Base-by-base conservation (phyloP, 2,113 vertebrate species). In the Martes martes region DNA sequence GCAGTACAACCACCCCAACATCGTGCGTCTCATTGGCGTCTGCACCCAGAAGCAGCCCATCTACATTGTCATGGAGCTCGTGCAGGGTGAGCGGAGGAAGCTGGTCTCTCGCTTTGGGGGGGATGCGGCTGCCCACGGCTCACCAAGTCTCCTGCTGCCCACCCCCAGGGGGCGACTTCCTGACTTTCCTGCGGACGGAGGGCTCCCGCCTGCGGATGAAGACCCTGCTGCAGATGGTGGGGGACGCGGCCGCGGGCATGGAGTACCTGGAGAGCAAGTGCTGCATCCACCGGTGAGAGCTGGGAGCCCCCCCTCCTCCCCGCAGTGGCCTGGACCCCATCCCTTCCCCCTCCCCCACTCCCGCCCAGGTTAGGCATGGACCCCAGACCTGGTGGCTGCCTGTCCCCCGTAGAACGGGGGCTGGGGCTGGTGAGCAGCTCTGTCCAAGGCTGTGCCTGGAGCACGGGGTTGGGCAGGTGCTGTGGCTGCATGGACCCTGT, bases 1-100 rank as follows among this genome's bases (percentile, higher is more conserved):
- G 97, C 99, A 99, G 97, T 99, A 99, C 26, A 98, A 98, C 82
- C 99, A 99, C 97, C 99, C 99, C 0, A 99, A 99, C 98, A 99
- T 99, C 0, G 99, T 99, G 92, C 99, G 99, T 63, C 99, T 99
- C 92, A 99, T 99, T 0, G 99, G 99, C 0, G 99, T 99, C 91
- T 99, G 99, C 98, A 99, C 99, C 0, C 99, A 99, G 99, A 99
- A 99, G 33, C 99, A 99, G 97, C 99, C 99, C 42, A 99, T 99
- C 92, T 99, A 99, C 98, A 99, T 99, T 0, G 99, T 99, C 98
- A 99, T 99, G 99, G 99, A 99, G 98, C 99, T 99, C 0, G 99
- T 99, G 79, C 99, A 99, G 98, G 99, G 99, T 99, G 97, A 98
- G 97, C 6, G 0, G 2, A 0, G 50, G 19, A 8, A 1, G 36